A percentile compares a stretch with the other conserved stretches of the same genome.
Evolutionary conservation across 2,888 invertebrate species (phyloP).

Genomic region (Polymixis flavicincta): DNA sequence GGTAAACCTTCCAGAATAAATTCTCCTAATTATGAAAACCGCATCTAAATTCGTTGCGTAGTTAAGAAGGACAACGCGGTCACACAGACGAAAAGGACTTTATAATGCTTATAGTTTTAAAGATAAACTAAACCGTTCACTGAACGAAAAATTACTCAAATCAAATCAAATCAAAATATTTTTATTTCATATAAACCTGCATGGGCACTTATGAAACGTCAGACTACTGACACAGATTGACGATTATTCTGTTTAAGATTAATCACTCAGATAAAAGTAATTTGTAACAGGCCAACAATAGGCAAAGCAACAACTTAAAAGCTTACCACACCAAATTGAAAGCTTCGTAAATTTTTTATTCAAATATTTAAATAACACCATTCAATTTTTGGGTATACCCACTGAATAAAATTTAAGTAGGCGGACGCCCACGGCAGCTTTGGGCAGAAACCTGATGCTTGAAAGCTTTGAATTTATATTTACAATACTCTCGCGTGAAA

Average conservation of each 20-base stretch:
- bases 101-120: background rate
- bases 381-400: constrained; percentile 10
- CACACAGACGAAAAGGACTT: no score
- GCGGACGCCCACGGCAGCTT: constrained; percentile 39
- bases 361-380: constrained; percentile 22
- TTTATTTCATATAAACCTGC: no score
- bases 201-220: no score
- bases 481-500: constrained; percentile 17
- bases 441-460: constrained; percentile 4
- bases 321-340: constrained; percentile 10
- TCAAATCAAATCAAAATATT: no score
- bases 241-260: background rate
- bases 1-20: no score
- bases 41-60: no score
- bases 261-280: background rate
- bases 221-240: background rate
- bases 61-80: no score
- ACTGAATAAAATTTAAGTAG: constrained; percentile 22
- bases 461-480: constrained; percentile 29
- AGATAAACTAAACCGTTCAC: background rate
- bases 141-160: background rate
- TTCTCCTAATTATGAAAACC: no score
- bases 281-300: background rate
- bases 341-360: constrained; percentile 7
- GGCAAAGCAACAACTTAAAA: background rate